phyloP scores from a whole-genome alignment of 2,888 invertebrate species.

The Drosophila lacicola region DNA sequence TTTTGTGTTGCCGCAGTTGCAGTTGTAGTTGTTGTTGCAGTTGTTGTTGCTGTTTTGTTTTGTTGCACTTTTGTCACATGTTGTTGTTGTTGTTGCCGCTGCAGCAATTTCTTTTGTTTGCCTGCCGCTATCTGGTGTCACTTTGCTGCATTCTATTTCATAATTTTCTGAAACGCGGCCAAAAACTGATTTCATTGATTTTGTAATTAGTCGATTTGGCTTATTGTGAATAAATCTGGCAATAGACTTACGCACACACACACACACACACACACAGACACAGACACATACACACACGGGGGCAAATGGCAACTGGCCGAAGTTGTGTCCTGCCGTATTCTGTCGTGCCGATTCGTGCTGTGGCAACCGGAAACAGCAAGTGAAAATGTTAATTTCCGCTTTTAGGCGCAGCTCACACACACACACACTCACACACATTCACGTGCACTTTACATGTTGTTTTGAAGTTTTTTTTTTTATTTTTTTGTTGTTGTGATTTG shows the following conservation, averaged over 20 bases:
- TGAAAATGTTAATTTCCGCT: conserved; percentile 81
- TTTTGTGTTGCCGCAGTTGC: conserved; percentile 24
- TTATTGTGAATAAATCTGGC: conserved; percentile 29
- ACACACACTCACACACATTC: conserved; percentile 14
- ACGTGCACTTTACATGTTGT: conserved; percentile 22
- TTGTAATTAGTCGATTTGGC: conserved; percentile 41
- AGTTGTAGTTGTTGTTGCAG: conserved; percentile 11
- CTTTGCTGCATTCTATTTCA: conserved; percentile 40
- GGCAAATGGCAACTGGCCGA: conserved; percentile 31
- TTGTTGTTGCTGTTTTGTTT: background rate
- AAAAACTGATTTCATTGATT: conserved; percentile 46
- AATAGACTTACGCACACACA: conserved; percentile 11
- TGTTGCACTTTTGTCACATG: conserved; percentile 7
- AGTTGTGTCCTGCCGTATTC: conserved; percentile 19
- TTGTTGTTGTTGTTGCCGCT: conserved; percentile 9
- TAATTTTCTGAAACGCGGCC: conserved; percentile 14
- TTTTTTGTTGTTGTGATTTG: conserved; percentile 14
- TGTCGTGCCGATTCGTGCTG: conserved; percentile 21
- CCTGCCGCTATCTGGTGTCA: conserved; percentile 29
- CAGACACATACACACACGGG: conserved; percentile 6
- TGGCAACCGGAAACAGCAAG: conserved; percentile 73
- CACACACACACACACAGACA: conserved; percentile 18
- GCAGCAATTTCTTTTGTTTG: conserved; percentile 3
- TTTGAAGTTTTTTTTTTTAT: conserved; percentile 18
- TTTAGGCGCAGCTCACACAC: conserved; percentile 49